Conservation (phyloP, 2,888 invertebrate species). For the Dorcus parallelipipedus region DNA sequence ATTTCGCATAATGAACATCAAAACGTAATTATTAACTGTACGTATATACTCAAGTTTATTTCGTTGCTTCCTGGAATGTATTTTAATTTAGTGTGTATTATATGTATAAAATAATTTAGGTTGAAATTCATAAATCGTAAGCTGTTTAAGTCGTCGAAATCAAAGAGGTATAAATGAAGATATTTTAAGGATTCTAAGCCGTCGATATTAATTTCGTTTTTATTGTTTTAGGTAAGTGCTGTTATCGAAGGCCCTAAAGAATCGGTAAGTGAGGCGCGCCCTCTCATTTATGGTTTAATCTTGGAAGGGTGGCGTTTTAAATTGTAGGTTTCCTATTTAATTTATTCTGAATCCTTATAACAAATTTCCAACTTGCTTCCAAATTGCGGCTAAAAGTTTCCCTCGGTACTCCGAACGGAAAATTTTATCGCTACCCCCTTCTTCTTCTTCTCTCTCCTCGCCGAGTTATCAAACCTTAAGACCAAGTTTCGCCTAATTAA, state of each 20-base stretch:
- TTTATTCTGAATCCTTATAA: conserved; percentile 44
- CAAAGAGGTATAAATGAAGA: no score
- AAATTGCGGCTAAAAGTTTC: conserved; percentile 46
- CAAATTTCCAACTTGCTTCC: conserved; percentile 43
- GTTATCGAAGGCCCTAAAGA: conserved; percentile 13
- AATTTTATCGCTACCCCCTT: conserved; percentile 39
- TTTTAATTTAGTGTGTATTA: no score
- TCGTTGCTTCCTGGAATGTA: no score
- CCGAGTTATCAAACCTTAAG: conserved; percentile 41
- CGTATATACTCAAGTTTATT: no score
- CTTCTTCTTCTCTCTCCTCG: conserved; percentile 23
- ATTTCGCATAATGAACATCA: background rate
- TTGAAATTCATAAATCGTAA: no score
- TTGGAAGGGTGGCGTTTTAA: conserved; percentile 25
- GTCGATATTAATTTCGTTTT: conserved; percentile 19
- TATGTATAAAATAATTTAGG: no score
- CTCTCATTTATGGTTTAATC: conserved; percentile 23
- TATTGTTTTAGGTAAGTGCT: conserved; percentile 21
- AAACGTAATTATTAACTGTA: no score
- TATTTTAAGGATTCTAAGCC: conserved; percentile 4
- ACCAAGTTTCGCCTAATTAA: conserved; percentile 45
- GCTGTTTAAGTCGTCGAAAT: no score
- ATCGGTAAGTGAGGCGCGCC: conserved; percentile 6
- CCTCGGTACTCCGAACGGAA: conserved; percentile 21
- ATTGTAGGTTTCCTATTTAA: conserved; percentile 35